Evolutionary conservation across 2,797 vertebrate genomes (phyloP), one percentile per base, ranked within the genome.

Genomic region (Macropodus opercularis): DNA sequence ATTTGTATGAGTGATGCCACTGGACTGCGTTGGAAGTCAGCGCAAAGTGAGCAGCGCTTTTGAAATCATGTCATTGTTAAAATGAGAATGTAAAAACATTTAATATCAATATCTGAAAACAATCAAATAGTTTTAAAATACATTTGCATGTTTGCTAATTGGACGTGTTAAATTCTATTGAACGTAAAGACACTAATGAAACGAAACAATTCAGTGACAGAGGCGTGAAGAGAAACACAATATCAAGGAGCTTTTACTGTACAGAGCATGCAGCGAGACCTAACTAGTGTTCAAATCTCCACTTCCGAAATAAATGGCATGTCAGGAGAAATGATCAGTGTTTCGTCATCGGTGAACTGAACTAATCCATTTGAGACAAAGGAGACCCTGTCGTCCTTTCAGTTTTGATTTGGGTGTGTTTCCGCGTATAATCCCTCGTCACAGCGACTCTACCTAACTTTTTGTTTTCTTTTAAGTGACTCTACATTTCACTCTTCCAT

Each of bases 191-290:
- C 44, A 70, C 31, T n/a, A n/a, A n/a, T n/a, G n/a, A 40, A 49
- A 55, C 34, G 0, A 51, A 61, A 67, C 12, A 39, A 22, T 34
- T 43, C 4, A 23, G 35, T 44, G 47, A 63, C 23, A 29, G 58
- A 13, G 7, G 19, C 51, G 29, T 58, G 63, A 43, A 63, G 24
- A 39, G 67, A 57, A 63, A 70, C 29, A 52, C 31, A 53, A 69
- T 41, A 76, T 49, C 6, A 63, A 72, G 2, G 47, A 59, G 32
- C 57, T 63, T 40, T 65, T 66, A 61, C 41, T 64, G 21, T 73
- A 73, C 77, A 79, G 10, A 68, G 67, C 85, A 86, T 88, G 87
- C 85, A 79, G 47, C 73, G 55, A 60, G 34, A 71, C 58, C 38
- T 32, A 44, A 63, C 14, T 52, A 4, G 41, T 10, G 48, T 24